phyloP scores from a whole-genome alignment of 2,888 invertebrate species.

The Pollenia angustigena region DNA sequence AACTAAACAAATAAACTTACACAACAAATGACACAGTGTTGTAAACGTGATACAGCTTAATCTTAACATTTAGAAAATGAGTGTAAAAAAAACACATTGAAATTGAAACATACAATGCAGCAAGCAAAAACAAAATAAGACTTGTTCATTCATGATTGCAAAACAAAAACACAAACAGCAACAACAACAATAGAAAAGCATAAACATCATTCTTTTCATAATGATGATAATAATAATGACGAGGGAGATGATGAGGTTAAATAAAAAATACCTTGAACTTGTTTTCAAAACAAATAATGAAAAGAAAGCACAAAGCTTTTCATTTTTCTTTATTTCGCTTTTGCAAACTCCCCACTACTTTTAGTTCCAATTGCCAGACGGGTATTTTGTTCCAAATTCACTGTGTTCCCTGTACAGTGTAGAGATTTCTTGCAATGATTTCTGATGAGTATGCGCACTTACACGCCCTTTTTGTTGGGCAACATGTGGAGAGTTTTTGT shows the following conservation, averaged over 20 bases:
- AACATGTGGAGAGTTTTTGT: constrained; percentile 58
- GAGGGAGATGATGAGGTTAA: constrained; percentile 42
- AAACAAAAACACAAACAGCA: constrained; percentile 19
- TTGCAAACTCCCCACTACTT: constrained; percentile 21
- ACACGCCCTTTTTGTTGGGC: constrained; percentile 52
- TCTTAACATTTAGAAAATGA: constrained; percentile 17
- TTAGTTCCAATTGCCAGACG: constrained; percentile 26
- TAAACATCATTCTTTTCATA: constrained; percentile 12
- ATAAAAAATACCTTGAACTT: constrained; percentile 72
- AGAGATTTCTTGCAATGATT: constrained; percentile 34
- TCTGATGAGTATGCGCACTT: constrained; percentile 54
- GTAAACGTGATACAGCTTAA: constrained; percentile 33
- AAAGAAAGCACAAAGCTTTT: constrained; percentile 57
- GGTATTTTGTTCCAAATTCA: constrained; percentile 10
- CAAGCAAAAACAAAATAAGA: constrained; percentile 31
- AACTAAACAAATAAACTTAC: constrained; percentile 48
- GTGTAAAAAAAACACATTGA: constrained; percentile 33
- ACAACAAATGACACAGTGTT: constrained; percentile 57
- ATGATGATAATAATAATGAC: not conserved
- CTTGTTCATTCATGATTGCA: constrained; percentile 54
- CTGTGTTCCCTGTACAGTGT: not conserved
- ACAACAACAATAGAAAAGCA: constrained; percentile 15
- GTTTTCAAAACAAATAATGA: constrained; percentile 59
- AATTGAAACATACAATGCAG: constrained; percentile 49
- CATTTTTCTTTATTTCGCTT: constrained; percentile 25